Base-by-base conservation (phyloP, 2,113 vertebrate genomes). In the Gallinago undulata region DNA sequence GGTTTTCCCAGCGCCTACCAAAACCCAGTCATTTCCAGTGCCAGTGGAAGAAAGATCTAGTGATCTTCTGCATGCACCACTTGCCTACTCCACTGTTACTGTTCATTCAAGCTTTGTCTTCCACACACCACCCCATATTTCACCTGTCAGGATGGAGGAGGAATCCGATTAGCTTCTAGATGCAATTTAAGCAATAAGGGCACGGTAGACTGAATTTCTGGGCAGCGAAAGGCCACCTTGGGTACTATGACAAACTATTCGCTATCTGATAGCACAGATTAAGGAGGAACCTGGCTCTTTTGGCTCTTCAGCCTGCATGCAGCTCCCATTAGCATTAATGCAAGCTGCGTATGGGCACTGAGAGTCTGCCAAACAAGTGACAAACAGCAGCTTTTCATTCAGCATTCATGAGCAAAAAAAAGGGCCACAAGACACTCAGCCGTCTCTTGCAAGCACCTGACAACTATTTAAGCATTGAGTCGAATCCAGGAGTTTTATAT, bases 371-470 rank as follows among this genome's bases (percentile, higher is more conserved):
- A 96, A 94, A 50, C 33, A 66, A 92, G 66, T 57, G 84, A 94
- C 77, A 94, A 96, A 96, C 83, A 82, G 69, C 92, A 96, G 95
- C 66, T 96, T 91, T 94, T 89, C 77, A 84, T 84, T 73, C 77
- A 66, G 80, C 89, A 73, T 10, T 73, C 47, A 68, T 0, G 68
- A 96, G 70, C 70, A 83, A 84, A 93, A 22, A 47, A 92, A 50
- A 53, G 74, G 69, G 78, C 59, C 86, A 91, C 77, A 87, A 74
- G 81, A 92, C 56, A 93, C 37, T 76, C 62, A 66, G 70, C 37
- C 78, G 63, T 79, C 87, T 55, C 85, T 30, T 33, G 93, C 81
- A 69, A 91, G 77, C 92, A 96, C 93, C 93, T 97, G 94, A 95
- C 87, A 89, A 82, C 89, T 85, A 85, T 92, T 95, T 87, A 82